phyloP scores from a whole-genome alignment of 2,113 vertebrate genomes.

The Callionymus lyra region DNA sequence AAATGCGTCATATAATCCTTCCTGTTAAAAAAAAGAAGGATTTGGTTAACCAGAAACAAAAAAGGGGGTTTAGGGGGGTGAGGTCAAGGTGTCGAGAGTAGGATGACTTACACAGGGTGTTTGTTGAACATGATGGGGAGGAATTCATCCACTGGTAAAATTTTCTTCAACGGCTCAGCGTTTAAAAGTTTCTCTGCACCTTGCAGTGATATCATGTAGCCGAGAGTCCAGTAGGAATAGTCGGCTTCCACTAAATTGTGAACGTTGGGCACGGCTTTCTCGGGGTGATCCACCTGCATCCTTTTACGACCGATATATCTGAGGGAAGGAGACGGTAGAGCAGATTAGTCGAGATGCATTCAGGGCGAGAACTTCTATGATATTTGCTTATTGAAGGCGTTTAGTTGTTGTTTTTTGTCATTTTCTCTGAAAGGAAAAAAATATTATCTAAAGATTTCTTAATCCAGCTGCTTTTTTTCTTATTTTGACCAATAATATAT shows the following conservation, averaged over 20 bases:
- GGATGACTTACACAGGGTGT: conserved; percentile 78
- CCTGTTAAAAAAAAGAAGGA: conserved; percentile 42
- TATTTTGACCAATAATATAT: no score
- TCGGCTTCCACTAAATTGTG: conserved; percentile 84
- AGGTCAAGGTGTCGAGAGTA: background rate
- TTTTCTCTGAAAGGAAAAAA: no score
- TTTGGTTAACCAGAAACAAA: background rate
- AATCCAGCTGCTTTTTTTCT: no score
- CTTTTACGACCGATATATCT: conserved; percentile 89
- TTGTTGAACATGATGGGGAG: conserved; percentile 89
- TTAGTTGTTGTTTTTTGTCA: no score
- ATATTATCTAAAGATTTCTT: no score
- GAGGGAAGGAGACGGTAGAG: conserved; percentile 1
- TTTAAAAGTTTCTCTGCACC: conserved; percentile 81
- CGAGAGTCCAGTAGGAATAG: conserved; percentile 90
- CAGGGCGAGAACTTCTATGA: no score
- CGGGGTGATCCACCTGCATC: conserved; percentile 84
- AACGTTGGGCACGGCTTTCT: conserved; percentile 78
- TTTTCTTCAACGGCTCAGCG: conserved; percentile 71
- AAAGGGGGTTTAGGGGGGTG: background rate
- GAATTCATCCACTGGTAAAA: conserved; percentile 88
- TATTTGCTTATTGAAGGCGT: no score
- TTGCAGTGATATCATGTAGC: conserved; percentile 79
- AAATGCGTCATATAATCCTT: conserved; percentile 81
- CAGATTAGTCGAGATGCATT: no score